Conservation (phyloP, 2,888 invertebrate genomes). For the Ptycholaimellus sp. region DNA sequence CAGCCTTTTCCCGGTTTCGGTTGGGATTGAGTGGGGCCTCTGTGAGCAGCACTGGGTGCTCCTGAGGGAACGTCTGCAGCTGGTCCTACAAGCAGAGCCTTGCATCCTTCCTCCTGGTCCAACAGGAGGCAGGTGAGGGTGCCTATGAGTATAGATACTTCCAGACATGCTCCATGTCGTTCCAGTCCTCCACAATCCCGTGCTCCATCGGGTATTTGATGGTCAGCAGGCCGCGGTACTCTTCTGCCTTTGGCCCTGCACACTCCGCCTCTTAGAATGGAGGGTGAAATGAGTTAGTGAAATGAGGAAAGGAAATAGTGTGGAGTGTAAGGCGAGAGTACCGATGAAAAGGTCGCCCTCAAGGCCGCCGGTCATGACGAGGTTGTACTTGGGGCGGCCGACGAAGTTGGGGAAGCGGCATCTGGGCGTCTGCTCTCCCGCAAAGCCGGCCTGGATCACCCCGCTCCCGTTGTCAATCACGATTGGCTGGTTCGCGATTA, state of each 20-base stretch:
- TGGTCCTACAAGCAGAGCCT: too few relatives aligned
- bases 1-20: constrained; percentile 82
- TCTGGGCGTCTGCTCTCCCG: constrained; percentile 19
- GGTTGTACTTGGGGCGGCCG: constrained; percentile 83
- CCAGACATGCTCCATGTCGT: constrained; percentile 98
- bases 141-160: constrained; percentile 90
- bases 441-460: constrained; percentile 50
- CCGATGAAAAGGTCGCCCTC: constrained; percentile 72
- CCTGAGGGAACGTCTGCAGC: constrained; percentile 31
- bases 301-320: too few relatives aligned
- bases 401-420: constrained; percentile 92
- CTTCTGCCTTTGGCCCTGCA: constrained; percentile 79
- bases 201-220: constrained; percentile 96
- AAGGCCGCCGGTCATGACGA: constrained; percentile 95
- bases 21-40: constrained; percentile 94
- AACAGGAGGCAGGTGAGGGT: too few relatives aligned
- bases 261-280: too few relatives aligned
- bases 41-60: constrained; percentile 82
- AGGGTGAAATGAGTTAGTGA: too few relatives aligned
- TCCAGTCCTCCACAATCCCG: constrained; percentile 96
- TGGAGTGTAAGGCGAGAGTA: too few relatives aligned
- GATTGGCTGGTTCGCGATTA: constrained; percentile 87
- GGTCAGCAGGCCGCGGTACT: constrained; percentile 76
- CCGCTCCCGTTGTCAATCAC: constrained; percentile 99
- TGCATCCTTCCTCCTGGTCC: too few relatives aligned